Evolutionary conservation across 2,888 invertebrate genomes (phyloP).

Genomic region (Rhagonycha fulva): DNA sequence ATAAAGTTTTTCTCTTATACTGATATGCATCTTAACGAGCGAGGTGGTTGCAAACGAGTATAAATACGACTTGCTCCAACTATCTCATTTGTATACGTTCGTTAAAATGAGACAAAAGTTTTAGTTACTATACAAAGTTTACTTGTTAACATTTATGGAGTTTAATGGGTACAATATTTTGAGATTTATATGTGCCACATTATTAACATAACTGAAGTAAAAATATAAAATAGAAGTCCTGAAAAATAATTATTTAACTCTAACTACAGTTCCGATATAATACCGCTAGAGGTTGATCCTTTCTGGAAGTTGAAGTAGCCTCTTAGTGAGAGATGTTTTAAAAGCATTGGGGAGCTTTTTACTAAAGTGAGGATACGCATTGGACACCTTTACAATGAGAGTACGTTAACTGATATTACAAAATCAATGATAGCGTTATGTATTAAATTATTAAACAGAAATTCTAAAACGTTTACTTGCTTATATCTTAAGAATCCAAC

Average conservation of each 20-base stretch:
- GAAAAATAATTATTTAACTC: neutral
- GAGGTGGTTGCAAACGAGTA: neutral
- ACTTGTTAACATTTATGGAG: neutral
- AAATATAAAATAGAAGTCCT: neutral
- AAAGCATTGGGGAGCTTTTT: slow-evolving; percentile 1
- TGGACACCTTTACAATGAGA: neutral
- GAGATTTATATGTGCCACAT: neutral
- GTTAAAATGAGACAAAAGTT: neutral
- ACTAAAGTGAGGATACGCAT: slow-evolving; percentile 1
- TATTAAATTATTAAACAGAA: neutral
- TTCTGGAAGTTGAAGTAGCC: neutral
- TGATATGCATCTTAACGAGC: slow-evolving; percentile 1
- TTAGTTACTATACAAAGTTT: neutral
- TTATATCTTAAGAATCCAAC: too few relatives aligned
- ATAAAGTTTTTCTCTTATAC: slow-evolving; percentile 5
- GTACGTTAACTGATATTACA: neutral
- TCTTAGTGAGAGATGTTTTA: neutral
- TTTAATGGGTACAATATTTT: neutral
- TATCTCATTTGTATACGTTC: neutral
- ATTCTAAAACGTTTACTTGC: too few relatives aligned
- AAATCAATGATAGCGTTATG: neutral
- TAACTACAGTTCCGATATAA: neutral
- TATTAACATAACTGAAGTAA: neutral
- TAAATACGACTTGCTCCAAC: neutral
- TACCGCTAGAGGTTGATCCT: neutral